These are phyloP conservation scores for Panthera leo DNA, from an alignment of 2,113 vertebrate genomes.

Conservation along the genomic window DNA sequence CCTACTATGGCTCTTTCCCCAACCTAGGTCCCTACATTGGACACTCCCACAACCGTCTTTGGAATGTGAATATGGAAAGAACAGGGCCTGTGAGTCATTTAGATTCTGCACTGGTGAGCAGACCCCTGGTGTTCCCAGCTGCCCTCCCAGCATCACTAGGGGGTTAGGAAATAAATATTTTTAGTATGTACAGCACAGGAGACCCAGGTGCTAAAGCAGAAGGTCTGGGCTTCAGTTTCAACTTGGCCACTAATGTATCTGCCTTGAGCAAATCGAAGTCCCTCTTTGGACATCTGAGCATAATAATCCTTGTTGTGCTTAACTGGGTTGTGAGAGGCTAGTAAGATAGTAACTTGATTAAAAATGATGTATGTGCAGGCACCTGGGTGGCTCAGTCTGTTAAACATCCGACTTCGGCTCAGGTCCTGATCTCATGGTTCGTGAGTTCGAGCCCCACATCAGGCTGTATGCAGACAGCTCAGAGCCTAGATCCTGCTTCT, in stretches of 20 bases:
- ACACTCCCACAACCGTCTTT: neutral
- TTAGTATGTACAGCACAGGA: neutral
- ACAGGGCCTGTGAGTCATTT: slow-evolving; percentile 9
- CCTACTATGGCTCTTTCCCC: neutral
- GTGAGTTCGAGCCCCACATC: too few species aligned
- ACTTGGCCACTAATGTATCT: neutral
- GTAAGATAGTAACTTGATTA: neutral
- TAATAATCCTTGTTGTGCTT: slow-evolving; percentile 2
- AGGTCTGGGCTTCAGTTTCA: slow-evolving; percentile 40
- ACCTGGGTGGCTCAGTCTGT: too few species aligned
- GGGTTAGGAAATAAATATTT: neutral
- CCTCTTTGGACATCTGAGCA: neutral
- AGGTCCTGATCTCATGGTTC: too few species aligned
- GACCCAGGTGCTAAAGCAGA: neutral
- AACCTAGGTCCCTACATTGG: neutral
- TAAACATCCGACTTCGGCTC: too few species aligned
- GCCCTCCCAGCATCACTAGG: neutral
- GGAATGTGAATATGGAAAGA: neutral
- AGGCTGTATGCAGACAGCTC: too few species aligned
- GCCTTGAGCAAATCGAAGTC: slow-evolving; percentile 13
- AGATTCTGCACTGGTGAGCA: neutral
- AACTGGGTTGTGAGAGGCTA: neutral
- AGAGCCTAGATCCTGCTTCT: too few species aligned
- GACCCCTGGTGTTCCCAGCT: neutral
- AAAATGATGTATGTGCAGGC: neutral